A percentile compares a stretch with the other conserved stretches of the same genome.
Evolutionary conservation across 1,140 invertebrate genomes (phyloP).

Genomic region (Aphis gossypii): DNA sequence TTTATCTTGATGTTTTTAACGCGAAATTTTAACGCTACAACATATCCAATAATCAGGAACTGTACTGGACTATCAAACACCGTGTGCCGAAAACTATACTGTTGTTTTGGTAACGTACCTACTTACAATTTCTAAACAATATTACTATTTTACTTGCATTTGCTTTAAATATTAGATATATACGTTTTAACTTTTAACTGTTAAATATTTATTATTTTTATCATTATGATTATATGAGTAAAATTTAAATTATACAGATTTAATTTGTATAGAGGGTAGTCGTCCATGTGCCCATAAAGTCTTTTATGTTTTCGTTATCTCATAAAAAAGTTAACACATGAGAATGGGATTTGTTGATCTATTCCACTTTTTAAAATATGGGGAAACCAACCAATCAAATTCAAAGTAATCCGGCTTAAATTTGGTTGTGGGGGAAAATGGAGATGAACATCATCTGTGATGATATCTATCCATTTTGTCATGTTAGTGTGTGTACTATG

Average conservation of each 20-base stretch:
- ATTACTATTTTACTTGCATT: not conserved
- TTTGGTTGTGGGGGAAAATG: no score
- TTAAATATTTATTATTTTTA: not conserved
- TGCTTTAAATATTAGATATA: not conserved
- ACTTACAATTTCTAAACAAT: not conserved
- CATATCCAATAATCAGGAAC: not conserved
- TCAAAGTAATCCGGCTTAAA: no score
- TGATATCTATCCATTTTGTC: no score
- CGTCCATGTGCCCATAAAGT: not conserved
- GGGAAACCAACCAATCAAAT: no score
- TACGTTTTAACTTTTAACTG: not conserved
- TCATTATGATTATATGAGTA: not conserved
- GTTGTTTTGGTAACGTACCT: slow-evolving; percentile 3
- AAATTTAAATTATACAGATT: not conserved
- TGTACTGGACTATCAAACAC: not conserved
- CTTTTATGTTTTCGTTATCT: no score
- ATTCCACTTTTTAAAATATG: no score
- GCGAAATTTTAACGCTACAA: not conserved
- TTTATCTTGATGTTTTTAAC: not conserved
- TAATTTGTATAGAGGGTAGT: not conserved
- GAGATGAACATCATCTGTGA: no score
- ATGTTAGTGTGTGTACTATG: no score
- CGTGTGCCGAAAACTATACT: slow-evolving; percentile 33
- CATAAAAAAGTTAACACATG: no score
- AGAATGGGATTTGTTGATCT: no score